phyloP scores from a whole-genome alignment of 2,797 vertebrate species.

The Chaetodon trifasciatus region DNA sequence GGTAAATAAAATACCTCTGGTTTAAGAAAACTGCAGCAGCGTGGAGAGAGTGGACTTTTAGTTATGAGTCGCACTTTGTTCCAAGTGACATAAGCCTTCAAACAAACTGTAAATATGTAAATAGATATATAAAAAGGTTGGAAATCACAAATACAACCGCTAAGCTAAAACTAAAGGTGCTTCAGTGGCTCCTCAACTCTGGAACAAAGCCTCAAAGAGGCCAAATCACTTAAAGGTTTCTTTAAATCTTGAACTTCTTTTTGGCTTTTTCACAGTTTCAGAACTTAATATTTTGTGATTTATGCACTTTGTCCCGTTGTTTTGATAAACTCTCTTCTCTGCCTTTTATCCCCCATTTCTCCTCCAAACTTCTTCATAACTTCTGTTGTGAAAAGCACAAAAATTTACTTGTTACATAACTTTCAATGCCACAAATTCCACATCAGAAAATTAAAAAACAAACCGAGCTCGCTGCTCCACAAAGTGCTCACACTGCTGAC shows the following conservation, averaged over 20 bases:
- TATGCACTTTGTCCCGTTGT: not conserved
- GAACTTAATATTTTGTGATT: not conserved
- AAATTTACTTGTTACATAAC: not conserved
- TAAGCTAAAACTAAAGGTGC: not conserved
- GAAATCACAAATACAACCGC: not conserved
- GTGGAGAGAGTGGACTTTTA: not conserved
- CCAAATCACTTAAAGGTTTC: not conserved
- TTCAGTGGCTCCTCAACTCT: not conserved
- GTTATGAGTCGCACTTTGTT: not conserved
- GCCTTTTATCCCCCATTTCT: not conserved
- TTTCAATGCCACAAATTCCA: conserved; percentile 5
- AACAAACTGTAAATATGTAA: not conserved
- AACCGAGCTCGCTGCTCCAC: not conserved
- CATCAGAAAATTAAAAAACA: not conserved
- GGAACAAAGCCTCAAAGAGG: not conserved
- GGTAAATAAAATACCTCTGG: conserved; percentile 62
- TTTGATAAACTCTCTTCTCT: not conserved
- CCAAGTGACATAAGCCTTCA: not conserved
- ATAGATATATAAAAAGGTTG: too few species aligned
- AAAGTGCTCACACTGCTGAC: not conserved
- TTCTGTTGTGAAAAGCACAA: not conserved
- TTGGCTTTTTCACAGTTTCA: not conserved
- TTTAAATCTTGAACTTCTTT: not conserved
- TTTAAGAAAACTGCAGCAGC: not conserved
- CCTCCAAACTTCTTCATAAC: not conserved